A percentile compares a stretch with the other conserved stretches of the same genome.
Evolutionary conservation across 2,888 invertebrate genomes (phyloP).

Genomic region (Chirona hameri): DNA sequence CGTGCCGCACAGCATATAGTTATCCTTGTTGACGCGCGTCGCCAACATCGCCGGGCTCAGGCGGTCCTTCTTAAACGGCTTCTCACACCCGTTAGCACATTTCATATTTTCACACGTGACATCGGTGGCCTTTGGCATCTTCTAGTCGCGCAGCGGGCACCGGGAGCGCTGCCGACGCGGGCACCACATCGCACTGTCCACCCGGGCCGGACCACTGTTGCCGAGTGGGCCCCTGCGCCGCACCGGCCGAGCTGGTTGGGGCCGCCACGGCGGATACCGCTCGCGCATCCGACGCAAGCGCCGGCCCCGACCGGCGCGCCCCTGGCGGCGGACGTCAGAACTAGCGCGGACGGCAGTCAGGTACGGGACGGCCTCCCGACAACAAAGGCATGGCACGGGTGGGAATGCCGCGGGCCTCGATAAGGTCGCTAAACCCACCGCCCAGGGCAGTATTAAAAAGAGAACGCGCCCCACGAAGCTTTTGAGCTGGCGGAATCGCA

Average conservation of each 20-base stretch:
- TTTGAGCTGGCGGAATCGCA: too few relatives aligned
- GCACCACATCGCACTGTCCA: background rate
- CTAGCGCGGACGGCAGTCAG: too few relatives aligned
- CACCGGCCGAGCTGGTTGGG: background rate
- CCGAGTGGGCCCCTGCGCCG: background rate
- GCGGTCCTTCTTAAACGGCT: constrained; percentile 3
- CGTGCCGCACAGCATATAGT: constrained; percentile 27
- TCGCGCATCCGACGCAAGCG: background rate
- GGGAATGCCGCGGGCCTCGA: background rate
- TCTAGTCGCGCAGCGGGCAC: background rate
- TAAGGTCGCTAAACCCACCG: too few relatives aligned
- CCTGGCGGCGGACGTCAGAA: background rate
- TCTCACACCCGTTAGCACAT: background rate
- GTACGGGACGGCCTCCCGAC: too few relatives aligned
- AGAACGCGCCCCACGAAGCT: too few relatives aligned
- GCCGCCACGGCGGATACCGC: background rate
- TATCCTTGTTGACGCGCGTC: constrained; percentile 5
- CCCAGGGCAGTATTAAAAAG: too few relatives aligned
- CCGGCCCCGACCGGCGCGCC: too few relatives aligned
- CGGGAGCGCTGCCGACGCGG: background rate
- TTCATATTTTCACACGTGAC: background rate
- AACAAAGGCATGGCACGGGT: background rate
- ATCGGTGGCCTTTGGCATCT: background rate
- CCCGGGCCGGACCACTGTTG: background rate
- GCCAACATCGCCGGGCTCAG: background rate